Percentiles rank a stretch among this genome's conserved stretches.
phyloP scores from a whole-genome alignment of 2,797 vertebrate genomes.

The Rhabdomys pumilio region DNA sequence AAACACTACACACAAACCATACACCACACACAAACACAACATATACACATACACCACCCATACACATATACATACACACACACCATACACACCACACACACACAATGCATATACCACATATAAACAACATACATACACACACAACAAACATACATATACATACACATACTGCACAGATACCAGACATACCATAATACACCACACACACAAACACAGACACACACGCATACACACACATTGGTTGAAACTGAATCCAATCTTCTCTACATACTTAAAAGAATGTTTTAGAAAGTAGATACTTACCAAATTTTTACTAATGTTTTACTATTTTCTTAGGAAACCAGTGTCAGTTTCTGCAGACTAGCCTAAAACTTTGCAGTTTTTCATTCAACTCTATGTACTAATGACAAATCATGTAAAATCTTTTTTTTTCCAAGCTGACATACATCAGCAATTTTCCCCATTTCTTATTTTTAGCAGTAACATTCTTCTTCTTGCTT shows the following conservation, averaged over 20 bases:
- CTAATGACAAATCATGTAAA: neutral
- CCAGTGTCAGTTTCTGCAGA: neutral
- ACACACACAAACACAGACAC: neutral
- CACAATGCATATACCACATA: neutral
- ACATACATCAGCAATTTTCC: neutral
- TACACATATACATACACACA: too few relatives aligned
- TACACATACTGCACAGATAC: neutral
- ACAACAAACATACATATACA: neutral
- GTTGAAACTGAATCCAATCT: neutral
- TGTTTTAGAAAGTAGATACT: neutral
- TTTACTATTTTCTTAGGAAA: conserved; percentile 52
- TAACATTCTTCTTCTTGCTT: neutral
- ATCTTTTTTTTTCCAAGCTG: conserved; percentile 12
- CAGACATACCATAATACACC: neutral
- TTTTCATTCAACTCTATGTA: neutral
- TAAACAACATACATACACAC: neutral
- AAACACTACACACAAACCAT: too few relatives aligned
- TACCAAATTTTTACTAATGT: conserved; percentile 34
- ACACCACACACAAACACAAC: neutral
- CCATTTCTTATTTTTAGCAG: conserved; percentile 4
- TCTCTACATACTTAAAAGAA: neutral
- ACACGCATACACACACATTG: neutral
- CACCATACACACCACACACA: neutral
- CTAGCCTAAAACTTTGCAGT: conserved; percentile 26
- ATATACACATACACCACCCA: neutral